Percentiles rank a stretch among this genome's conserved stretches.
phyloP scores from a whole-genome alignment of 2,888 invertebrate species.

The Machimus rusticus region DNA sequence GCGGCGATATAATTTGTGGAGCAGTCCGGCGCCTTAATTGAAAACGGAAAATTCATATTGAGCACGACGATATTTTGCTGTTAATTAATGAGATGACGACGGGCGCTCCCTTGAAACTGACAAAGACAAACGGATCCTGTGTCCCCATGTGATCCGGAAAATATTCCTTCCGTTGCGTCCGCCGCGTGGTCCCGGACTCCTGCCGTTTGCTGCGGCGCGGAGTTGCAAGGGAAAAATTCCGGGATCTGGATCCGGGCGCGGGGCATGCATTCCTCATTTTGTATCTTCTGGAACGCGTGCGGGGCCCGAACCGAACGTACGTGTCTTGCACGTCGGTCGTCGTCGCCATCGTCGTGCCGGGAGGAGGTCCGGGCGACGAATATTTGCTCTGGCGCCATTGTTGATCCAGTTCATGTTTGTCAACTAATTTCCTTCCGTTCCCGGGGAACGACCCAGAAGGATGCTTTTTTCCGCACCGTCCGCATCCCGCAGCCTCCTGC shows the following conservation, averaged over 20 bases:
- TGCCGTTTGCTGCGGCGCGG: background rate
- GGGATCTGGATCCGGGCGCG: background rate
- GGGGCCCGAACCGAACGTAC: background rate
- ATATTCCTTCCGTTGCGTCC: background rate
- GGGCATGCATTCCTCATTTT: background rate
- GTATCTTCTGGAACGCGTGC: background rate
- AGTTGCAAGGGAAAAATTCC: background rate
- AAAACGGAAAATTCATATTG: constrained; percentile 27
- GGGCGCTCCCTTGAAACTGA: background rate
- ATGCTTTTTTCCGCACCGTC: background rate
- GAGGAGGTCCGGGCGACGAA: background rate
- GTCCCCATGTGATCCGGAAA: background rate
- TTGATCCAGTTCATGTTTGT: constrained; percentile 25
- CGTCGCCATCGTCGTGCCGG: background rate
- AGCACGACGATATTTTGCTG: constrained; percentile 11
- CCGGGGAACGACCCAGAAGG: background rate
- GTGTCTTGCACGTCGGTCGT: background rate
- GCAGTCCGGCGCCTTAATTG: background rate
- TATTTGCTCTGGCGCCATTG: constrained; percentile 4
- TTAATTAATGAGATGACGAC: constrained; percentile 33
- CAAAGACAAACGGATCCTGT: constrained; percentile 7
- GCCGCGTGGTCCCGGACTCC: background rate
- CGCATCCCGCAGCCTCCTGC: background rate
- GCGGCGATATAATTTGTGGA: background rate
- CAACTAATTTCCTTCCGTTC: constrained; percentile 29